A percentile compares a stretch with the other conserved stretches of the same genome.
Conservation (phyloP, 2,888 invertebrate species). For the Mayetiola destructor region DNA sequence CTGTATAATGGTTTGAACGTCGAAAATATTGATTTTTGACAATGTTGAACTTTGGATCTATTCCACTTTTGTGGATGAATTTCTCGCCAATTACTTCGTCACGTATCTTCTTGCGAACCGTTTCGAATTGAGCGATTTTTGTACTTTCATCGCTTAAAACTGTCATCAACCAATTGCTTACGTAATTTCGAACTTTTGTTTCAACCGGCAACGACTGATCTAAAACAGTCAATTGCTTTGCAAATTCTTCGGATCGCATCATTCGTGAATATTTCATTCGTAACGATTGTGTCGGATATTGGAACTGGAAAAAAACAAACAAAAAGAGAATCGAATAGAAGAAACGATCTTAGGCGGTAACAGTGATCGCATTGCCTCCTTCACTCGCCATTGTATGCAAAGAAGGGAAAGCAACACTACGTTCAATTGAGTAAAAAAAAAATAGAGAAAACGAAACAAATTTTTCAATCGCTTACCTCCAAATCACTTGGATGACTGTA, state of each 20-base stretch:
- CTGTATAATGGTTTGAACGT: neutral
- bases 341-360: no score
- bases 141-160: neutral
- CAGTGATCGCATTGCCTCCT: no score
- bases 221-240: neutral
- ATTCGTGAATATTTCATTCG: neutral
- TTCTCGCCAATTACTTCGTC: neutral
- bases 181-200: neutral
- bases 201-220: neutral
- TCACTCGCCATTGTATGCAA: no score
- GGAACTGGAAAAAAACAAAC: neutral
- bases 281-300: neutral
- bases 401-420: no score
- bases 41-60: no score
- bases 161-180: neutral
- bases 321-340: no score
- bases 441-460: no score
- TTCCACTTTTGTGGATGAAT: no score
- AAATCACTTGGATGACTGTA: neutral
- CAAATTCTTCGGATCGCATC: neutral
- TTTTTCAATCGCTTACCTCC: no score
- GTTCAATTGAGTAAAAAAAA: no score
- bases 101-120: neutral
- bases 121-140: neutral
- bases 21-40: neutral